A percentile compares a stretch with the other conserved stretches of the same genome.
These are phyloP conservation scores for Eidolon helvum DNA, from an alignment of 2,113 vertebrate genomes.

Conservation along the genomic window DNA sequence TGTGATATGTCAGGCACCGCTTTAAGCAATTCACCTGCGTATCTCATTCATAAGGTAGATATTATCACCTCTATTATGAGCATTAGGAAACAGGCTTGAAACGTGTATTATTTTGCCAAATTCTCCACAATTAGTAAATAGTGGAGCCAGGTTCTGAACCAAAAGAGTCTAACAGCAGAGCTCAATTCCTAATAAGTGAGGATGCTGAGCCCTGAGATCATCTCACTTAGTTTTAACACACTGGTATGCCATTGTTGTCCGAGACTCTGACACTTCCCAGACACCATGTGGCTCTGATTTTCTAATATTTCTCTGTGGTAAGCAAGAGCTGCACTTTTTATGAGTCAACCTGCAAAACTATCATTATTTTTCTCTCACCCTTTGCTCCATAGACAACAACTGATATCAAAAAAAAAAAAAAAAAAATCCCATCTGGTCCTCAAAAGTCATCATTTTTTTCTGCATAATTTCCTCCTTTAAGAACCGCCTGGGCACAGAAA, in stretches of 20 bases:
- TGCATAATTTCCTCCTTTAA: slow-evolving; percentile 19
- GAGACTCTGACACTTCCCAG: not conserved
- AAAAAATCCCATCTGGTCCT: slow-evolving; percentile 17
- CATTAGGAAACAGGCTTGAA: not conserved
- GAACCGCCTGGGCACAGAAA: not conserved
- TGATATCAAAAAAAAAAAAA: not conserved
- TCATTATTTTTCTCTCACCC: slow-evolving; percentile 18
- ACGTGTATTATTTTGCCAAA: not conserved
- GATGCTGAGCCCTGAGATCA: not conserved
- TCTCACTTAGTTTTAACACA: not conserved
- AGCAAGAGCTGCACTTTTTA: not conserved
- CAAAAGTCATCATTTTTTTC: slow-evolving; percentile 34
- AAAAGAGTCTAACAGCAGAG: not conserved
- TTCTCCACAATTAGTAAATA: not conserved
- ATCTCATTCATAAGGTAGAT: not conserved
- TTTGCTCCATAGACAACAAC: not conserved
- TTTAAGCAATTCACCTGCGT: not conserved
- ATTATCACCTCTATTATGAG: not conserved
- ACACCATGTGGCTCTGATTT: not conserved
- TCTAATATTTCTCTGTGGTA: not conserved
- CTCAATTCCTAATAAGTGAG: not conserved
- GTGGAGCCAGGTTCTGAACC: not conserved
- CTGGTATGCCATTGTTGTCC: not conserved
- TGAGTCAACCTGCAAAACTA: not conserved
- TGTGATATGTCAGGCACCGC: too few relatives aligned